Conservation (phyloP, 2,888 invertebrate species). For the Drosophila crucigera region DNA sequence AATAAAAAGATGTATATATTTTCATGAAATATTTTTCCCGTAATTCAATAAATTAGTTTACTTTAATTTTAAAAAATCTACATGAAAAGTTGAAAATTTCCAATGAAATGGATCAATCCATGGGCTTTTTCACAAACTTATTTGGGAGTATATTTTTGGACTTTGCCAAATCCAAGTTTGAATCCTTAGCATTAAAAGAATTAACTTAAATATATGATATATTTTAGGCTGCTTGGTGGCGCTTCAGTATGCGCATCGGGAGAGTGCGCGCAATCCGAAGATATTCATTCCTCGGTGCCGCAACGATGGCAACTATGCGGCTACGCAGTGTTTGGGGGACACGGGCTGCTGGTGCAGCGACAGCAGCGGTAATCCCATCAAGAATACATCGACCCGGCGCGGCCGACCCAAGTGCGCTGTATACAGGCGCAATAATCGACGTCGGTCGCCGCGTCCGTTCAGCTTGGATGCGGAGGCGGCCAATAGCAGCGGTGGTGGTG, state of each 20-base stretch:
- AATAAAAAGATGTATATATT: too few relatives aligned
- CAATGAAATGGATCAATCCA: too few relatives aligned
- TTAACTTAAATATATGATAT: constrained; percentile 26
- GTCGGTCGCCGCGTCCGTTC: constrained; percentile 87
- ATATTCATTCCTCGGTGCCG: constrained; percentile 92
- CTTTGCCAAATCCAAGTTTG: background rate
- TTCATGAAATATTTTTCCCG: too few relatives aligned
- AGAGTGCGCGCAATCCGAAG: constrained; percentile 86
- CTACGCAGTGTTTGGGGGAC: constrained; percentile 93
- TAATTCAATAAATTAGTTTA: too few relatives aligned
- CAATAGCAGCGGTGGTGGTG: constrained; percentile 44
- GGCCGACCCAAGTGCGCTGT: constrained; percentile 89
- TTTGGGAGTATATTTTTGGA: background rate
- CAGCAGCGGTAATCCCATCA: constrained; percentile 92
- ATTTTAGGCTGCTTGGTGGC: constrained; percentile 86
- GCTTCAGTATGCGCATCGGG: constrained; percentile 84
- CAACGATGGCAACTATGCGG: constrained; percentile 92
- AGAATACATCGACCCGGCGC: constrained; percentile 91
- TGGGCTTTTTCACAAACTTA: background rate
- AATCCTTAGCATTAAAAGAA: background rate
- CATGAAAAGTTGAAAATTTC: too few relatives aligned
- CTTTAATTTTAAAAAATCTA: too few relatives aligned
- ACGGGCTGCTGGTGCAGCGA: constrained; percentile 97
- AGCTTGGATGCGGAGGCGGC: constrained; percentile 41
- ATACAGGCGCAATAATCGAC: constrained; percentile 87